Conservation (phyloP, 2,797 vertebrate genomes). For the Rhynchonycteris naso region DNA sequence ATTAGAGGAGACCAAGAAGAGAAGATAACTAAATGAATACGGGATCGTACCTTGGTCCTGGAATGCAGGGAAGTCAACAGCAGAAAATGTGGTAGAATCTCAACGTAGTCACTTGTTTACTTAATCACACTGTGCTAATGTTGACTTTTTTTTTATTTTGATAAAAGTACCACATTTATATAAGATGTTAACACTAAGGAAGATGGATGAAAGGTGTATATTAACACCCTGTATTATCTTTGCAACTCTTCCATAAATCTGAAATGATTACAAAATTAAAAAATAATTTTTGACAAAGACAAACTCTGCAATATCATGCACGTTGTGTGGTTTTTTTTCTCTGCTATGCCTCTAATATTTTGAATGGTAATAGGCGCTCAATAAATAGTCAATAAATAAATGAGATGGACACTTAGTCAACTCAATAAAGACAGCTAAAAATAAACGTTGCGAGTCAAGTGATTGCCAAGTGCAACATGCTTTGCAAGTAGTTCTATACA, state of each 20-base stretch:
- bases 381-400: conserved; percentile 58
- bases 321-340: not conserved
- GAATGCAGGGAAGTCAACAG: not conserved
- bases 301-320: not conserved
- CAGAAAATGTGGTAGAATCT: not conserved
- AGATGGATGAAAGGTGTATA: not conserved
- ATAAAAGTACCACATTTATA: not conserved
- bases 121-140: not conserved
- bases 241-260: not conserved
- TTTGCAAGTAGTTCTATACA: conserved; percentile 41
- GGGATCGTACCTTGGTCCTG: not conserved
- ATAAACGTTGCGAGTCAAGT: conserved; percentile 40
- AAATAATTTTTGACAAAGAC: not conserved
- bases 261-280: conserved; percentile 23
- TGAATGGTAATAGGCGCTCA: not conserved
- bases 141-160: not conserved
- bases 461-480: conserved; percentile 25
- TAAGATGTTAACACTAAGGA: not conserved
- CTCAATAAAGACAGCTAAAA: conserved; percentile 26
- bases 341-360: not conserved
- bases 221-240: not conserved
- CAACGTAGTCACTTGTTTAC: not conserved
- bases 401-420: not conserved
- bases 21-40: not conserved
- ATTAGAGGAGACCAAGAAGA: not conserved